A percentile compares a stretch with the other conserved stretches of the same genome.
These are phyloP conservation scores for Capromys pilorides DNA, from an alignment of 2,797 vertebrate species.

Conservation along the genomic window DNA sequence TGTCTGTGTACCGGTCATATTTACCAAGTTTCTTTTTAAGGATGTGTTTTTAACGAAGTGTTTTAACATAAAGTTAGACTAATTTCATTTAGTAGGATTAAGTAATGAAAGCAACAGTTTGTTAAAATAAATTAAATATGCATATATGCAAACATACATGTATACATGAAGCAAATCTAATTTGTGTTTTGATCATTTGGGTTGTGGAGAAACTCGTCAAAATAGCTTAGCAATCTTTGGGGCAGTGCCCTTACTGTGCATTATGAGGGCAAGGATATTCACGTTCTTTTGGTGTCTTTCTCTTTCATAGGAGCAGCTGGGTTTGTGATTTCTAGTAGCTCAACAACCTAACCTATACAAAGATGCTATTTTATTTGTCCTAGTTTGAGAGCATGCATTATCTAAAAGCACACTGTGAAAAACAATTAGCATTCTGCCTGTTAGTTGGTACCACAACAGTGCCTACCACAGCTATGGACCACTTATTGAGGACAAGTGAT, in stretches of 20 bases:
- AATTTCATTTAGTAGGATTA: constrained; percentile 55
- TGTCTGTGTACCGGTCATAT: not conserved
- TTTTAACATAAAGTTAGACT: constrained; percentile 38
- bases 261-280: not conserved
- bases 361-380: not conserved
- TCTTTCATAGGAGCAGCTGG: not conserved
- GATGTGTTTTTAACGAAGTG: not conserved
- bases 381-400: not conserved
- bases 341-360: not conserved
- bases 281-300: not conserved
- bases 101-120: not conserved
- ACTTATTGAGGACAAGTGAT: constrained; percentile 3
- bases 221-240: not conserved
- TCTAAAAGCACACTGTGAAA: not conserved
- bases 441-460: constrained; percentile 10
- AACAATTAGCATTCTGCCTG: not conserved
- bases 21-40: constrained; percentile 49
- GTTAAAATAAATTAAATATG: not conserved
- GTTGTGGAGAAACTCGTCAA: constrained; percentile 13
- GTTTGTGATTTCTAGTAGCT: not conserved
- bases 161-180: not conserved
- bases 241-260: not conserved
- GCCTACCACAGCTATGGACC: not conserved
- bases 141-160: not conserved
- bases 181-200: constrained; percentile 39